Evolutionary conservation across 2,113 vertebrate species (phyloP), one percentile per base, ranked within the genome.

Genomic region (Phaethon lepturus): DNA sequence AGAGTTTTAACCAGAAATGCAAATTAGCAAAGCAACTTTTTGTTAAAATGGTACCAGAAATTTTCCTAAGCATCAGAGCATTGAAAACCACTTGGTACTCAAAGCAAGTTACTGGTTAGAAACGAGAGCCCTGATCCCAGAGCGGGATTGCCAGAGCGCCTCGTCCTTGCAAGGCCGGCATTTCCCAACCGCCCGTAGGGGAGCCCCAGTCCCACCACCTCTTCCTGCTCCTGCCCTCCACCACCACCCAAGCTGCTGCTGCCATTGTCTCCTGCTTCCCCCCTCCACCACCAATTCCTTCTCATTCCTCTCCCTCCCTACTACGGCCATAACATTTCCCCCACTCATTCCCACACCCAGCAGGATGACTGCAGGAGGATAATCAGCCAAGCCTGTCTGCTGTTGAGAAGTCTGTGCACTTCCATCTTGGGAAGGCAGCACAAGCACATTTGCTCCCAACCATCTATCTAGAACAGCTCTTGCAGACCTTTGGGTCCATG

Each of bases 1-100:
- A 89, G 63, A 83, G 55, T 81, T 95, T 93, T 76, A 86, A 94
- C 87, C 91, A 97, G 81, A 96, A 97, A 83, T 67, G 84, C 68
- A 88, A 83, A 82, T 58, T 31, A 92, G 33, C n/a, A 88, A 66
- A 95, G 62, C 50, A 86, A 85, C 25, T 91, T 83, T 66, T 71
- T 76, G 31, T 53, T 90, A 63, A 90, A 94, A 89, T 4, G 19
- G 84, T 80, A 95, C 77, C 58, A 97, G 85, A 82, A 95, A n/a
- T 72, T 64, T 76, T 94, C 78, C 29, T 68, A 72, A 59, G 49
- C 62, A 62, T 22, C 33, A 25, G 26, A 73, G 28, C 24, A 75
- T 0, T 31, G 42, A 75, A 35, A 88, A 49, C 26, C 33, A n/a
- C 35, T 59, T 0, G 0, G 69, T 26, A 44, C 62, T 89, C 47